Evolutionary conservation across 2,888 invertebrate genomes (phyloP), one percentile per base, ranked within the genome.

Genomic region (Quadroppia sp.): DNA sequence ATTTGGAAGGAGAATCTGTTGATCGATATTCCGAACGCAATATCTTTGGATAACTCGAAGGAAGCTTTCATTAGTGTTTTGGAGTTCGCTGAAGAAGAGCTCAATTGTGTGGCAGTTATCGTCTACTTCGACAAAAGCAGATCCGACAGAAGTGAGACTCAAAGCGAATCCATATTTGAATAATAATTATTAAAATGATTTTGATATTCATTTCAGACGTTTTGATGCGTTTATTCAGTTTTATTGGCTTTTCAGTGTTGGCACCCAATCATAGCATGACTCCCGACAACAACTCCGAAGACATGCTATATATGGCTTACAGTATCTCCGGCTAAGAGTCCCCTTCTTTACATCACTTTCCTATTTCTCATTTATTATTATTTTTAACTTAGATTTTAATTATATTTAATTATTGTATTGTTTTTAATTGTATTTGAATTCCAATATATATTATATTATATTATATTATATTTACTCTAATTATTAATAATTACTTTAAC

Each of bases 171-270:
- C n/a, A n/a, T n/a, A n/a, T n/a, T n/a, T n/a, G n/a, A n/a, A n/a
- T n/a, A n/a, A n/a, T n/a, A n/a, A n/a, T n/a, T n/a, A n/a, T n/a
- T n/a, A n/a, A n/a, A n/a, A n/a, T n/a, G n/a, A n/a, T 28, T 40
- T 45, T 75, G 67, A 76, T 77, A 77, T 75, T 72, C 75, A 76
- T 81, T 83, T 42, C 84, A 88, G 89, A 90, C 72, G 89, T 89
- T 79, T 86, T 97, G 80, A 89, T 97, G 78, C 90, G 95, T 80
- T 94, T 95, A 45, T 97, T 97, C 88, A 93, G 94, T 90, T 95
- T 94, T 85, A 88, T 97, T 86, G 97, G 97, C 76, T 97, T 97
- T 85, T 88, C 89, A 78, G 88, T 91, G 76, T 86, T 96, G 81
- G 88, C 92, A 56, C 92, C 95, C 61, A 90, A 88, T 79, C 90